Base-by-base conservation (phyloP, 2,888 invertebrate species). In the Habrosyne pyritoides region DNA sequence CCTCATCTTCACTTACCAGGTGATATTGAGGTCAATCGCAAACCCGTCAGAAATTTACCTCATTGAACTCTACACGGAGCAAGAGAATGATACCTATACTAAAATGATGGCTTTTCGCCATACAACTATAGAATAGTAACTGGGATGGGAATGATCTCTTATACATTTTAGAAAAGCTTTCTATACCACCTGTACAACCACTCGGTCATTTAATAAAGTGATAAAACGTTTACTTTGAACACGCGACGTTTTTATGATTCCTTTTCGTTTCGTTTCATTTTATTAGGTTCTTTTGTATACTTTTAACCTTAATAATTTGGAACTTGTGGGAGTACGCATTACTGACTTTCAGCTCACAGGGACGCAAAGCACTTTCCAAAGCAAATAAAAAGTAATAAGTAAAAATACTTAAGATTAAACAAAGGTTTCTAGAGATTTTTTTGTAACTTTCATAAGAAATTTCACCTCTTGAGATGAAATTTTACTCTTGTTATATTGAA, bases 131-230 rank as follows among this genome's bases (percentile, higher is more conserved):
- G 63, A 65, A 73, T 71, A 71, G 64, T 60, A 68, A 66, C 57
- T n/a, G 59, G 63, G 59, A 58, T 59, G 56, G 61, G 62, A 74
- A 71, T 65, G 60, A 73, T 71, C 72, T 75, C 73, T 72, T 74
- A 59, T 69, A 73, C 73, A 71, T 69, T 42, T 64, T 66, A 62
- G 58, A 64, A 21, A 69, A 69, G 64, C 64, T 66, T 66, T 67
- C 53, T 62, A 30, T 12, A 30, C 21, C 50, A 28, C 18, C 50
- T 50, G 28, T 30, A 30, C 50, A 28, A 77, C 78, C 70, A 79
- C 78, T 77, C 62, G 62, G 81, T 79, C 82, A 80, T 84, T 87
- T 86, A 88, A 86, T 87, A 87, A 84, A 85, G 86, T 85, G 83
- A 87, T 89, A 84, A 87, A 87, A 82, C 73, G 79, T 71, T 83